A percentile compares a stretch with the other conserved stretches of the same genome.
phyloP scores from a whole-genome alignment of 2,797 vertebrate genomes.

The Darevskia mixta region DNA sequence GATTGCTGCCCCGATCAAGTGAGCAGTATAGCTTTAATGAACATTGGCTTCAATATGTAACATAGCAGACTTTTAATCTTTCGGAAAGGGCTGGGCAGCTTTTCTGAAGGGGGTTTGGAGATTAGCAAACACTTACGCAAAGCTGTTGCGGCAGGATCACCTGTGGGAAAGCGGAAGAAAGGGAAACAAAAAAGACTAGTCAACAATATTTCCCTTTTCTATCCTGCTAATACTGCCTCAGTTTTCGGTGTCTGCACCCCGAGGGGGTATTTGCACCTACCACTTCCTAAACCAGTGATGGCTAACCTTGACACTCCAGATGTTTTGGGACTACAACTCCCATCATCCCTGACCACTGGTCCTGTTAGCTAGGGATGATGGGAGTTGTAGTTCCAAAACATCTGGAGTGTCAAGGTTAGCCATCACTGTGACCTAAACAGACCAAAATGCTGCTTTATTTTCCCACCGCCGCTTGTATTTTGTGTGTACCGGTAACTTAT shows the following conservation, averaged over 20 bases:
- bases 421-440: too few species aligned
- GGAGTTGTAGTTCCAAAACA: too few species aligned
- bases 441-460: too few species aligned
- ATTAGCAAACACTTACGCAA: constrained; percentile 5
- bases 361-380: too few species aligned
- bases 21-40: neutral
- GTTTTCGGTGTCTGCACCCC: neutral
- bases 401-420: too few species aligned
- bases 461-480: too few species aligned
- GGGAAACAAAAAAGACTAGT: neutral
- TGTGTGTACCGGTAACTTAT: too few species aligned
- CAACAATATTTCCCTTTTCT: neutral
- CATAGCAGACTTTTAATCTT: neutral
- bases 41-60: neutral
- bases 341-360: too few species aligned
- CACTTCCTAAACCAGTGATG: neutral
- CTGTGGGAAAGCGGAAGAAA: neutral
- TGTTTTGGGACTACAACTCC: too few species aligned
- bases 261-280: neutral
- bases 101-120: neutral
- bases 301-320: too few species aligned
- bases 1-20: neutral
- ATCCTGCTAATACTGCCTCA: neutral
- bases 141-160: neutral
- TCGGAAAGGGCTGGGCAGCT: neutral